Percentiles rank a stretch among this genome's conserved stretches.
Conservation (phyloP, 23 tunicate genomes). For the Halocynthia aurantium region DNA sequence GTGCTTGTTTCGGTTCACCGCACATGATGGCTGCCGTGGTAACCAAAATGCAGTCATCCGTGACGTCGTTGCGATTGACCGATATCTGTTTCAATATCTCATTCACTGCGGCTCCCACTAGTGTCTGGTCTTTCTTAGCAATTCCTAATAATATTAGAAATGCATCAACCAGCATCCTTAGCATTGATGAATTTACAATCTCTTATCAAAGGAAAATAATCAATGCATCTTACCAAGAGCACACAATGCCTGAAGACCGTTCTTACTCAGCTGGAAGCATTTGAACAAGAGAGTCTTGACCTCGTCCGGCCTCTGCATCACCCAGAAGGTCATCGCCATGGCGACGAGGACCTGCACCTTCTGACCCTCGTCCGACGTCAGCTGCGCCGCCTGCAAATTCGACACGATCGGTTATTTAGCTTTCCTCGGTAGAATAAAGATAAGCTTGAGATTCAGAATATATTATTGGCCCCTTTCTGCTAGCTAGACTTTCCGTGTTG, state of each 20-base stretch:
- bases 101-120: constrained; percentile 21
- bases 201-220: neutral
- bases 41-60: constrained; percentile 15
- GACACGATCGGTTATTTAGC: too few species aligned
- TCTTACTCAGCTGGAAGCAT: constrained; percentile 15
- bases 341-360: constrained; percentile 23
- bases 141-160: neutral
- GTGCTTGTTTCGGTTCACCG: constrained; percentile 1
- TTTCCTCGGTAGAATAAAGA: too few species aligned
- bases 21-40: constrained; percentile 4
- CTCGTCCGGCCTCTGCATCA: constrained; percentile 7
- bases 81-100: constrained; percentile 13
- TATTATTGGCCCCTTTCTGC: too few species aligned
- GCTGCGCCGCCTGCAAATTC: constrained; percentile 12
- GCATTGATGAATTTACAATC: too few species aligned
- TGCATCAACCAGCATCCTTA: too few species aligned
- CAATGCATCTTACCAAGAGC: constrained; percentile 6
- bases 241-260: constrained; percentile 10
- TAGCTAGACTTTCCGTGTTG: too few species aligned
- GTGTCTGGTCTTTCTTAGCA: constrained; percentile 5
- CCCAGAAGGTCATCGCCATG: constrained; percentile 45
- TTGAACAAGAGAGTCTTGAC: constrained; percentile 21
- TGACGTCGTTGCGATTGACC: neutral
- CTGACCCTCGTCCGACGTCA: constrained; percentile 8
- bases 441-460: too few species aligned